These are phyloP conservation scores for Pelusios castaneus DNA, from an alignment of 2,113 vertebrate genomes.

Conservation along the genomic window DNA sequence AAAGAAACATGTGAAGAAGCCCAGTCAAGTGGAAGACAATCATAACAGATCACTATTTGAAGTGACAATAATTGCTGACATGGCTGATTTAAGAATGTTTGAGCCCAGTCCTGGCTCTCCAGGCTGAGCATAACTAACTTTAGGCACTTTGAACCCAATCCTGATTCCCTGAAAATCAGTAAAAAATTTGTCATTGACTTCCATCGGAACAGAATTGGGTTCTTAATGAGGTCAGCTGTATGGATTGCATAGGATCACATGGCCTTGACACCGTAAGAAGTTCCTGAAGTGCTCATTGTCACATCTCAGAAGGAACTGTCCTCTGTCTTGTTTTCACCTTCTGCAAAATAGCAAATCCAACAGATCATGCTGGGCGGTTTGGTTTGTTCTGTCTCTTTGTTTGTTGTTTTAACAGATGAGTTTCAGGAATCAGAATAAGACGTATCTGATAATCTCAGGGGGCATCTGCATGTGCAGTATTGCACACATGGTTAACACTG, in stretches of 20 bases:
- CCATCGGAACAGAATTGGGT: background rate
- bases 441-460: background rate
- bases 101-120: background rate
- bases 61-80: background rate
- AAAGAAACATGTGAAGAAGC: background rate
- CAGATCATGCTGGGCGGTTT: constrained; percentile 17
- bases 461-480: background rate
- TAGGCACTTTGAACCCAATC: background rate
- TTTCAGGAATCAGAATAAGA: background rate
- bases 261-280: constrained; percentile 34
- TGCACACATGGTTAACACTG: background rate
- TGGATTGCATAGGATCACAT: background rate
- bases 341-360: background rate
- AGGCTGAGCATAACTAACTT: background rate
- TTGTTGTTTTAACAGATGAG: constrained; percentile 21
- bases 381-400: background rate
- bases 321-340: constrained; percentile 32
- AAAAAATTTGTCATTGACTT: background rate
- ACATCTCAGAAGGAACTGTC: background rate
- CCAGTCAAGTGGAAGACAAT: background rate
- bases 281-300: constrained; percentile 45
- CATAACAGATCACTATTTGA: background rate
- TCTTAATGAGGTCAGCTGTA: constrained; percentile 44
- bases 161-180: background rate
- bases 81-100: background rate